A percentile compares a stretch with the other conserved stretches of the same genome.
These are phyloP conservation scores for Heliconius charithonia DNA, from an alignment of 2,888 invertebrate genomes.

Conservation along the genomic window DNA sequence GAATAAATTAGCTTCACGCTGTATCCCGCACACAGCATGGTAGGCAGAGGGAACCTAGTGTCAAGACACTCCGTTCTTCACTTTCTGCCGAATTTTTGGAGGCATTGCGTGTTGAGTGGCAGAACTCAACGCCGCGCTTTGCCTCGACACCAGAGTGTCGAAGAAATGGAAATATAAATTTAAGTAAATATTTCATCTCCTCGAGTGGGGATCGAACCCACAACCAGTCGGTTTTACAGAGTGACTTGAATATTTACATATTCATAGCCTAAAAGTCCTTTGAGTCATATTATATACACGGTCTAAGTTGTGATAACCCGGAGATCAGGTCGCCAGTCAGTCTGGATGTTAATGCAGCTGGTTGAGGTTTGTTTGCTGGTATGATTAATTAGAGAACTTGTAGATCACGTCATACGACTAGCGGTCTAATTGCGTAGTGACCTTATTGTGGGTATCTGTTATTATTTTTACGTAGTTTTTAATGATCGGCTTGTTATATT, in stretches of 20 bases:
- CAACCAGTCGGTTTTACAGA: too few species aligned
- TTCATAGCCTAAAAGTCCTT: not conserved
- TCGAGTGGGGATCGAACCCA: too few species aligned
- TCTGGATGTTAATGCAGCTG: conserved; percentile 54
- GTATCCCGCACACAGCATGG: too few species aligned
- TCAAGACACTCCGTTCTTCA: too few species aligned
- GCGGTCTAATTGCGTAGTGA: conserved; percentile 26
- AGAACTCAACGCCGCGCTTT: too few species aligned
- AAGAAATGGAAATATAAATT: too few species aligned
- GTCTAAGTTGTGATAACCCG: conserved; percentile 63
- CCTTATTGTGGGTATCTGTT: conserved; percentile 3
- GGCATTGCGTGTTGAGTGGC: too few species aligned
- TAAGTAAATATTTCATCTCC: too few species aligned
- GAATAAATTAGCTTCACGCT: too few species aligned
- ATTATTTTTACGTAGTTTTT: conserved; percentile 8
- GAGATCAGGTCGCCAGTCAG: conserved; percentile 68
- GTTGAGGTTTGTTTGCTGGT: conserved; percentile 39
- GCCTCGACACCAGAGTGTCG: too few species aligned
- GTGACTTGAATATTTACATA: not conserved
- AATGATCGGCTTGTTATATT: not conserved
- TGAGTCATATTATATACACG: conserved; percentile 31
- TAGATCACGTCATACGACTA: conserved; percentile 3
- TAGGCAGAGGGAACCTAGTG: too few species aligned
- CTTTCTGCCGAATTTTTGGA: too few species aligned
- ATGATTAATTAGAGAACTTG: conserved; percentile 18